Percentiles rank a stretch among this genome's conserved stretches.
Conservation (phyloP, 1,140 invertebrate genomes). For the Lasioglossum albipes region DNA sequence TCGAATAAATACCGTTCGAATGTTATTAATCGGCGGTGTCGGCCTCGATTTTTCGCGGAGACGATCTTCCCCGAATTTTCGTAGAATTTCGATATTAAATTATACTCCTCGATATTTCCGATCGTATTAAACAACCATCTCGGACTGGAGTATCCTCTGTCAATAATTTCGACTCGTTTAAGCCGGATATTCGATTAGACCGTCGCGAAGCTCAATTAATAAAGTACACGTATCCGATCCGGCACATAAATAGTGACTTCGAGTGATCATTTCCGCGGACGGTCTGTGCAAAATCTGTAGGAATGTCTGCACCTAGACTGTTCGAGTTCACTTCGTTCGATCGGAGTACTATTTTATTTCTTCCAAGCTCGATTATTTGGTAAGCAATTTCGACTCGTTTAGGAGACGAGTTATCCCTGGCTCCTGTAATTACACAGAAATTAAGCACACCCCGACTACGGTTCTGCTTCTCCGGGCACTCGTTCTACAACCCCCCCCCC, state of each 20-base stretch:
- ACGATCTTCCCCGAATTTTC: too few relatives aligned
- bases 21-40: conserved; percentile 22
- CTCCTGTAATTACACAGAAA: conserved; percentile 40
- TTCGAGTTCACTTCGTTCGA: neutral
- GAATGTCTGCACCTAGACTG: neutral
- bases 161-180: too few relatives aligned
- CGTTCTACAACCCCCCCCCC: neutral
- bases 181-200: too few relatives aligned
- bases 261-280: too few relatives aligned
- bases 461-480: neutral
- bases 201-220: too few relatives aligned
- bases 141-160: too few relatives aligned
- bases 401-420: neutral
- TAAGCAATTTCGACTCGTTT: neutral
- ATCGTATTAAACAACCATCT: too few relatives aligned
- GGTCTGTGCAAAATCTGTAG: too few relatives aligned
- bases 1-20: conserved; percentile 41
- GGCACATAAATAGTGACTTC: neutral
- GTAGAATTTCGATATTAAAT: neutral
- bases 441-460: conserved; percentile 22
- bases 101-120: neutral
- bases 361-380: neutral
- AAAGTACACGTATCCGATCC: too few relatives aligned
- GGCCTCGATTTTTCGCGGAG: too few relatives aligned
- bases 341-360: neutral